A percentile compares a stretch with the other conserved stretches of the same genome.
These are phyloP conservation scores for Bombycilla garrulus DNA, from an alignment of 2,113 vertebrate species.

Conservation along the genomic window DNA sequence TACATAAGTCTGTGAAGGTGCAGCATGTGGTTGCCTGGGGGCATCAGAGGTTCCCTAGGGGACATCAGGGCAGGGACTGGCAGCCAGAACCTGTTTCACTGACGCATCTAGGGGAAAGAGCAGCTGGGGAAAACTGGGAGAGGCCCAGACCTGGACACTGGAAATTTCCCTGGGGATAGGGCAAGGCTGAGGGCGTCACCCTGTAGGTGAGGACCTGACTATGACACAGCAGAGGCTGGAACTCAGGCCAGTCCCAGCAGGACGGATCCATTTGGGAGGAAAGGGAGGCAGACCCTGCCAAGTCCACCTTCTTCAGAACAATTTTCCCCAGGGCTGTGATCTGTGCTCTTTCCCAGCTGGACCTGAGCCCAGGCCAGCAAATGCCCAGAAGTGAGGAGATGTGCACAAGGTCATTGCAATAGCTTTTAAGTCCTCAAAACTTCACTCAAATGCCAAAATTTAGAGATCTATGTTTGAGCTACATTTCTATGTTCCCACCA, in stretches of 20 bases:
- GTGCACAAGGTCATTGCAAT: neutral
- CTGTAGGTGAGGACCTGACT: neutral
- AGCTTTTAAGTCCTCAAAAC: neutral
- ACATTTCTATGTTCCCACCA: neutral
- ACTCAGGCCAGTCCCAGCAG: neutral
- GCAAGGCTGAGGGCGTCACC: neutral
- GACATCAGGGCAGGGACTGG: neutral
- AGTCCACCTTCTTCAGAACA: neutral
- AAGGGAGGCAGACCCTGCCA: neutral
- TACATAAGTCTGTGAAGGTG: neutral
- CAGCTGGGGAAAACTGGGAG: neutral
- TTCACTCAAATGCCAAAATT: neutral
- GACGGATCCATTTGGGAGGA: neutral
- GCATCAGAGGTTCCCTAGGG: neutral
- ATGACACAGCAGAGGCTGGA: neutral
- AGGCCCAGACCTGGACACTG: rapidly evolving
- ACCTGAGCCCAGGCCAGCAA: neutral
- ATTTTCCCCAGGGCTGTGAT: neutral
- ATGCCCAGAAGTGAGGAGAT: neutral
- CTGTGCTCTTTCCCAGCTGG: neutral
- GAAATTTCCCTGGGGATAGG: neutral
- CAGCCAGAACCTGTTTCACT: neutral
- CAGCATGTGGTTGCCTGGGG: neutral
- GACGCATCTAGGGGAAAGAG: neutral
- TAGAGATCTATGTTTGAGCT: neutral